Conservation (phyloP, 2,113 vertebrate species). For the Thunnus thynnus region DNA sequence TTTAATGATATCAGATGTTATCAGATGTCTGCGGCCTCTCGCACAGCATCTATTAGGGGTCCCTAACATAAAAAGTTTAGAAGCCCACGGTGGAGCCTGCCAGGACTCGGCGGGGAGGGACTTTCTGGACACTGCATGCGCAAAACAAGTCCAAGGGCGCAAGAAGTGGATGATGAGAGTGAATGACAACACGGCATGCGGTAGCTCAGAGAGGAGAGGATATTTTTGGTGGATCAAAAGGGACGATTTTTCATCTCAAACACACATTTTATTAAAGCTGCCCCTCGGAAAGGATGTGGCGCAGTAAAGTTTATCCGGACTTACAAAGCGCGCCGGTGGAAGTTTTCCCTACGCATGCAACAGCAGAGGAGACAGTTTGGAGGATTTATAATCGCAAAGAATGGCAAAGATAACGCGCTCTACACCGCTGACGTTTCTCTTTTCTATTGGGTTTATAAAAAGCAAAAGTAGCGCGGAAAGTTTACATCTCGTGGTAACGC, state of each 20-base stretch:
- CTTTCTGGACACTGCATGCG: constrained; percentile 59
- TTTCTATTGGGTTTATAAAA: not conserved
- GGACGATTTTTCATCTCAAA: not conserved
- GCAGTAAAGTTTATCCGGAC: constrained; percentile 39
- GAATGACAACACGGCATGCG: constrained; percentile 27
- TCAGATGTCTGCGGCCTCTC: not conserved
- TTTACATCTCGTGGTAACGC: not conserved
- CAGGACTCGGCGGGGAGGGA: constrained; percentile 65
- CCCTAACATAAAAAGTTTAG: not conserved
- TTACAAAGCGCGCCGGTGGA: constrained; percentile 38
- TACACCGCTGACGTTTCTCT: not conserved
- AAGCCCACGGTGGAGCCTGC: constrained; percentile 26
- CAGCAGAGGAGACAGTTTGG: not conserved
- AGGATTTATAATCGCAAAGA: not conserved
- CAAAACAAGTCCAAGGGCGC: constrained; percentile 64
- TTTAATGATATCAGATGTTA: not conserved
- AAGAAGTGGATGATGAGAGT: constrained; percentile 45
- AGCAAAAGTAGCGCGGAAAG: not conserved
- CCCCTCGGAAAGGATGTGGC: not conserved
- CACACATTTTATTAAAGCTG: not conserved
- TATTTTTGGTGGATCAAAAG: not conserved
- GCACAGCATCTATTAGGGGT: not conserved
- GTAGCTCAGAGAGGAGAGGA: not conserved
- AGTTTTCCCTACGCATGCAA: constrained; percentile 18
- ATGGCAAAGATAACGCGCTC: not conserved